Conservation (phyloP, 2,888 invertebrate species). For the Neocrepidodera transversa region DNA sequence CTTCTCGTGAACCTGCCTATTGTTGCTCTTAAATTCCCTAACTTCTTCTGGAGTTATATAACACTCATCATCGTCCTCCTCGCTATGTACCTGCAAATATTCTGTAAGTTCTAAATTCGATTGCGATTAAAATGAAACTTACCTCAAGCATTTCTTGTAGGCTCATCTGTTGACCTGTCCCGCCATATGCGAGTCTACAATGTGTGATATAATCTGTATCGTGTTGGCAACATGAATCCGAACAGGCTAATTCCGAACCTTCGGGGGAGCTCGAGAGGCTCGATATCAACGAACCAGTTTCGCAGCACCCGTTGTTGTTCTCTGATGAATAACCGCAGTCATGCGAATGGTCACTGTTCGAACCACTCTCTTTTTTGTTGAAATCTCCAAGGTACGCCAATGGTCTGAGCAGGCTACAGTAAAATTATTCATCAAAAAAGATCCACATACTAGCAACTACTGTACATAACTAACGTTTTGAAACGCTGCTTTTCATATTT, state of each 20-base stretch:
- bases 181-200: slow-evolving; percentile 53
- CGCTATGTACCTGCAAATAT: slow-evolving; percentile 73
- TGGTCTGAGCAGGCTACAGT: slow-evolving; percentile 26
- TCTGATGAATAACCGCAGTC: slow-evolving; percentile 92
- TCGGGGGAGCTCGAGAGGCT: slow-evolving; percentile 86
- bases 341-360: slow-evolving; percentile 74
- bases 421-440: too few species aligned
- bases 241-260: slow-evolving; percentile 89
- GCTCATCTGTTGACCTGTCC: slow-evolving; percentile 69
- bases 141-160: slow-evolving; percentile 84
- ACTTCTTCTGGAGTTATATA: slow-evolving; percentile 91
- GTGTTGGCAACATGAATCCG: slow-evolving; percentile 86
- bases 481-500: too few species aligned
- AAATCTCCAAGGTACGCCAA: slow-evolving; percentile 29
- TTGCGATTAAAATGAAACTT: slow-evolving; percentile 32
- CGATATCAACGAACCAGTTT: slow-evolving; percentile 73
- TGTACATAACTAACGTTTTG: too few species aligned
- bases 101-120: too few species aligned
- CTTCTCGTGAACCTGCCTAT: slow-evolving; percentile 78
- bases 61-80: slow-evolving; percentile 76
- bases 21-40: slow-evolving; percentile 82
- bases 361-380: slow-evolving; percentile 64
- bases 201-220: slow-evolving; percentile 60
- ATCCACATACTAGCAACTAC: too few species aligned
- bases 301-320: slow-evolving; percentile 75